Base-by-base conservation (phyloP, 2,888 invertebrate species). In the Cantharis rustica region DNA sequence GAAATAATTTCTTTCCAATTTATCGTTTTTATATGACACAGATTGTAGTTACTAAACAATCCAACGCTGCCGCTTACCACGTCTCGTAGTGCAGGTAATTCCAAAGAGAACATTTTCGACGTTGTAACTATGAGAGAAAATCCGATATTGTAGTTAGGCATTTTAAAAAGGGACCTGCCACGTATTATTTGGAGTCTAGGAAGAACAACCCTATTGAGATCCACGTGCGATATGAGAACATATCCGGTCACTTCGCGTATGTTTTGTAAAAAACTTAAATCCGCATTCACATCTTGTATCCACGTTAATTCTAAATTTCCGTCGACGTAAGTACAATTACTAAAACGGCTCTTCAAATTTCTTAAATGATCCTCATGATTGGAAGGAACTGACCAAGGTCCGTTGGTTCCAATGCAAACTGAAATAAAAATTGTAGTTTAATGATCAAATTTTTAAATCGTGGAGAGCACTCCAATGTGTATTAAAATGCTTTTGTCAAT, bases 231-330 rank as follows among this genome's bases (percentile, higher is more conserved):
- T 85, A 98, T 97, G 78, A 98, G 92, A 75, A 98, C 97, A 88
- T 98, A 98, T 62, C 98, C 98, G 16, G 98, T 98, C 80, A 98
- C 98, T 89, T 96, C 98, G 73, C 96, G 92, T 82, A 98, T 98
- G 87, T 96, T 93, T 87, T 96, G 94, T 76, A 98, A 91, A 87
- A 98, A 98, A 83, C 95, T 95, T 81, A 98, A 91, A 87, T 98
- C 97, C 88, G 95, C 91, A 79, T 94, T 92, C 80, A 93, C 91
- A 89, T 96, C 95, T 88, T 95, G 93, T 66, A 98, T 92, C 96
- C 97, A 98, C 79, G 98, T 98, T 82, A 99, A 91, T 90, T 99
- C 99, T 86, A 99, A 91, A 90, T 99, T 99, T 79, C 99, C 99
- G 87, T 98, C 97, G 81, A 99, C 98, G 89, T 98, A 98, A 26